A percentile compares a stretch with the other conserved stretches of the same genome.
These are phyloP conservation scores for Silurus asotus DNA, from an alignment of 2,113 vertebrate genomes.

Conservation along the genomic window DNA sequence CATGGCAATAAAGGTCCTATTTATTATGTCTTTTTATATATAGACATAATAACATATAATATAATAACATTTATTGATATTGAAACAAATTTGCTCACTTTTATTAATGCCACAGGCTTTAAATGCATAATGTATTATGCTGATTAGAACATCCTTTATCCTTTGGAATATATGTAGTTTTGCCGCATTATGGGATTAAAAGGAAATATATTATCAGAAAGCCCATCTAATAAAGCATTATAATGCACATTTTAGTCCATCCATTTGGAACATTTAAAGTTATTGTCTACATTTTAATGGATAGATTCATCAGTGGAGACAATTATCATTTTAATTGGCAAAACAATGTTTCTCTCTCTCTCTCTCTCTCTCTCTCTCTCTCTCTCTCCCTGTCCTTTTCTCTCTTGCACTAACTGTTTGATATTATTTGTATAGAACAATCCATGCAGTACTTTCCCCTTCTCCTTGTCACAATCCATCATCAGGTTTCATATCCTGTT, in stretches of 20 bases:
- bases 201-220: constrained; percentile 29
- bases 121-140: not conserved
- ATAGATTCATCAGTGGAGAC: not conserved
- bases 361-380: constrained; percentile 3
- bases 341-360: not conserved
- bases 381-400: not conserved
- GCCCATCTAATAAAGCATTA: constrained; percentile 23
- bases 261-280: not conserved
- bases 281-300: not conserved
- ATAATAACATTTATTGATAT: not conserved
- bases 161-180: not conserved
- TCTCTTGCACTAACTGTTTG: not conserved
- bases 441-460: not conserved
- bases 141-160: not conserved
- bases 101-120: not conserved
- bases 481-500: constrained; percentile 4
- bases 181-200: constrained; percentile 36
- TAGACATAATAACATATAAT: not conserved
- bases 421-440: not conserved
- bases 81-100: not conserved
- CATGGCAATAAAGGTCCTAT: not conserved
- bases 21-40: not conserved
- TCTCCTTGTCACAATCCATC: not conserved
- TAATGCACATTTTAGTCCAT: constrained; percentile 1
- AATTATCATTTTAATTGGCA: not conserved